Evolutionary conservation across 2,888 invertebrate genomes (phyloP).

Genomic region (Zele albiditarsus): DNA sequence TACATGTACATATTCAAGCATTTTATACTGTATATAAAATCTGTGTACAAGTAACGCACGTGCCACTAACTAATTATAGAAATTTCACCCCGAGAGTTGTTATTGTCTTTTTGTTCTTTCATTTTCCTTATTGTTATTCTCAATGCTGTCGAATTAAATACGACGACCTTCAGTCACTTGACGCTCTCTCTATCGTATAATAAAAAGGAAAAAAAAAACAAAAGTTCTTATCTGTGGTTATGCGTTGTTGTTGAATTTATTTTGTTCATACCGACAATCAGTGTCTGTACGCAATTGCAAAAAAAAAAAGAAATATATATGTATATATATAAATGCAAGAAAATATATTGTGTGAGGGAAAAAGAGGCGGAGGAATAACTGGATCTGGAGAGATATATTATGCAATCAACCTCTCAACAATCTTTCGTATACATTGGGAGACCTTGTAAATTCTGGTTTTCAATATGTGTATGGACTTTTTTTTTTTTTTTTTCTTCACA

Average conservation of each 20-base stretch:
- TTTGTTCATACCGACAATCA: neutral
- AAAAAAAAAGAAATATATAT: neutral
- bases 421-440: constrained; percentile 13
- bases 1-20: neutral
- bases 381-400: constrained; percentile 23
- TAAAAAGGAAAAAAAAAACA: neutral
- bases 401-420: constrained; percentile 14
- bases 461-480: constrained; percentile 13
- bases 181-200: neutral
- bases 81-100: constrained; percentile 24
- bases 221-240: neutral
- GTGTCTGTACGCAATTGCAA: neutral
- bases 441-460: constrained; percentile 36
- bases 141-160: constrained; percentile 9
- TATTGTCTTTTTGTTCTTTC: neutral
- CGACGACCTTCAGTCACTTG: constrained; percentile 25
- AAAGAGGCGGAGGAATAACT: constrained; percentile 13
- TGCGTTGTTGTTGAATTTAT: neutral
- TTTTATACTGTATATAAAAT: constrained; percentile 8
- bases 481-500: neutral
- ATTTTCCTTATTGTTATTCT: neutral
- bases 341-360: neutral
- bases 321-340: too few species aligned
- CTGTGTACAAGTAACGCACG: constrained; percentile 18
- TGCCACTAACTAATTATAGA: constrained; percentile 20